Base-by-base conservation (phyloP, 2,113 vertebrate genomes). In the Neodon shergylaensis region DNA sequence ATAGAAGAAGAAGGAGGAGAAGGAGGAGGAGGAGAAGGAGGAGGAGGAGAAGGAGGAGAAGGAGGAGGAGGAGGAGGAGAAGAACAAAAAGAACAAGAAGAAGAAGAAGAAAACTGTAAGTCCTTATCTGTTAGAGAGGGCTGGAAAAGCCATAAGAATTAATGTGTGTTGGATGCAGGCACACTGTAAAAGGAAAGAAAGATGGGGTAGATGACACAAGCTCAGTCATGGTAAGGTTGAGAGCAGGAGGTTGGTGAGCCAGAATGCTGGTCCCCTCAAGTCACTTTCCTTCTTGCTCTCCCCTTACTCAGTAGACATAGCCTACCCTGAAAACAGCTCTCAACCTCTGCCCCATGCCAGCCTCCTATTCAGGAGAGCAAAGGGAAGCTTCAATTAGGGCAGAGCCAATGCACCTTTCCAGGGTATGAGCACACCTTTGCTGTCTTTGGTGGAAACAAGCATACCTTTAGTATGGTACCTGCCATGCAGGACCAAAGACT, bases 121-220 rank as follows among this genome's bases (percentile, higher is more conserved):
- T 83, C 44, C 81, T 74, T 82, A 66, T 74, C 36, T 88, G 44
- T 63, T 70, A 84, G 31, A 77, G 26, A 87, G 13, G 76, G 26
- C 21, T 84, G 39, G 33, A 47, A 33, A 85, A 85, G 42, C 39
- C 83, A 7, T 86, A 54, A 84, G 9, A 14, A 82, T 54, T 42
- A 22, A 22, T 8, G 1, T 12, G 22, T 19, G 9, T 61, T 1
- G 0, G 31, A 21, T 73, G 33, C 21, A 39, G 49, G 36, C 0
- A 1, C 63, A 36, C 9, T 85, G 68, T 70, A 82, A 78, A 94
- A 42, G 82, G 42, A 83, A 31, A 76, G 24, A 87, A 63, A 26
- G 61, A 0, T 28, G 8, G 7, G 63, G 19, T 77, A 77, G 33
- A 91, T n/a, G 42, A 65, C 79, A 86, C 42, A 86, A 36, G 14